phyloP scores from a whole-genome alignment of 2,797 vertebrate species.

The Syndactyla subalaris region DNA sequence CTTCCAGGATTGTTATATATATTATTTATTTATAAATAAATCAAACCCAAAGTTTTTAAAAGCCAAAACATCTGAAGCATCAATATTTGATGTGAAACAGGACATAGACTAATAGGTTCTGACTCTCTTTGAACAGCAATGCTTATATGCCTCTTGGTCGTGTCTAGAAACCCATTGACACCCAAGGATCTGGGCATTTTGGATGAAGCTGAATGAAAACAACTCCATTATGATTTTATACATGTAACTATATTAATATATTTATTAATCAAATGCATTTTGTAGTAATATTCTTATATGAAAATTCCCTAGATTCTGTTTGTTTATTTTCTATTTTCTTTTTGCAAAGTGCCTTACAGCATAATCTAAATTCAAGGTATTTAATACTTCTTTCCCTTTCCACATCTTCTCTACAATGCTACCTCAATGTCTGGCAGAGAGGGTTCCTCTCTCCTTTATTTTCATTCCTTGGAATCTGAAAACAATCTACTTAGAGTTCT shows the following conservation, averaged over 20 bases:
- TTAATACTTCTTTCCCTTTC: background rate
- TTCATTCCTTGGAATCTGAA: background rate
- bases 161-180: background rate
- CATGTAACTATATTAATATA: background rate
- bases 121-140: background rate
- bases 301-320: background rate
- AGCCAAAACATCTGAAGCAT: background rate
- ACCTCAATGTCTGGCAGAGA: background rate
- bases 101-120: background rate
- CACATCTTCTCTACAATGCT: background rate
- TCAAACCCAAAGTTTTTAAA: background rate
- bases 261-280: background rate
- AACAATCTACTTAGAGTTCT: background rate
- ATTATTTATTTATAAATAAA: background rate
- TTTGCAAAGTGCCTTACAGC: background rate
- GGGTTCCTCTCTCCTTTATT: background rate
- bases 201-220: background rate
- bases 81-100: background rate
- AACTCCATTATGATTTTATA: background rate
- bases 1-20: background rate
- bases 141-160: background rate
- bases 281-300: background rate
- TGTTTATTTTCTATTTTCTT: background rate
- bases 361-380: background rate
- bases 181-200: background rate